These are phyloP conservation scores for Hoplias malabaricus DNA, from an alignment of 2,113 vertebrate species.

Conservation along the genomic window DNA sequence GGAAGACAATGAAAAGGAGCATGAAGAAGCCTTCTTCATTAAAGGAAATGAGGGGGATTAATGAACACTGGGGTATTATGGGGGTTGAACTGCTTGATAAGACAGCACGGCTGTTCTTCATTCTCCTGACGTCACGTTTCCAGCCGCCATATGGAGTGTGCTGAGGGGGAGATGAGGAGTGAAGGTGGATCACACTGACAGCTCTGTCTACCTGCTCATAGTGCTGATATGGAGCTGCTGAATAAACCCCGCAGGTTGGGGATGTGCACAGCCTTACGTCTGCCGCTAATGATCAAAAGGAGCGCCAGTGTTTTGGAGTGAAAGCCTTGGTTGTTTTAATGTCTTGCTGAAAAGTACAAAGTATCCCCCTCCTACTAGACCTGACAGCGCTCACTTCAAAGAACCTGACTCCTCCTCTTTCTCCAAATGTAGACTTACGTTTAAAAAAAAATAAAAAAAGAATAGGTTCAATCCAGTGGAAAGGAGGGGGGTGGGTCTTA, in stretches of 20 bases:
- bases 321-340: slow-evolving; percentile 27
- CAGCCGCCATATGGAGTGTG: slow-evolving; percentile 24
- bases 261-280: slow-evolving; percentile 4
- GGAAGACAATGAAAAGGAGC: not conserved
- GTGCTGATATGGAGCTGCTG: not conserved
- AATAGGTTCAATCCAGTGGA: too few species aligned
- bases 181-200: not conserved
- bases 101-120: slow-evolving; percentile 18
- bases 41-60: slow-evolving; percentile 6
- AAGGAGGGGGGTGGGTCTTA: too few species aligned
- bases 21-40: slow-evolving; percentile 24
- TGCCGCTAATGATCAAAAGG: slow-evolving; percentile 40
- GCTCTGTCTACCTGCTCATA: not conserved
- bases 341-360: slow-evolving; percentile 41
- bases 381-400: slow-evolving; percentile 37
- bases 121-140: slow-evolving; percentile 26
- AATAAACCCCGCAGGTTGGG: slow-evolving; percentile 2
- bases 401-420: not conserved
- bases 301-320: slow-evolving; percentile 14
- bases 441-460: not conserved
- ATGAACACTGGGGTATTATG: slow-evolving; percentile 7
- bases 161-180: not conserved
- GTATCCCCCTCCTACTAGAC: slow-evolving; percentile 2
- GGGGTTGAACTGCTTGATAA: slow-evolving; percentile 11
- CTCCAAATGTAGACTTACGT: not conserved